phyloP scores from a whole-genome alignment of 2,113 vertebrate species.

The Actinemys pallida region DNA sequence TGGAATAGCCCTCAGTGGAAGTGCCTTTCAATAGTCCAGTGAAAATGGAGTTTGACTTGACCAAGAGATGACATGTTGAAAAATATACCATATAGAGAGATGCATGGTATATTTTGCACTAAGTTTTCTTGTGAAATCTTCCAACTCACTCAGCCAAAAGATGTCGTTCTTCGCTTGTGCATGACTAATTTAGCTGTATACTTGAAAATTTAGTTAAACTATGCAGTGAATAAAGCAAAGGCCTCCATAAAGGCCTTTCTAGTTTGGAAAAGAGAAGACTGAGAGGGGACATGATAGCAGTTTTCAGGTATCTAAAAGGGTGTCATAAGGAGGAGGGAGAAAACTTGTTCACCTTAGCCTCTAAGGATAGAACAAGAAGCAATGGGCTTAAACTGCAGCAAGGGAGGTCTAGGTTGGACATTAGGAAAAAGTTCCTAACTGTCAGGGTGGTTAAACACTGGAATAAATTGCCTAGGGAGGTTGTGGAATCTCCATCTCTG shows the following conservation, averaged over 20 bases:
- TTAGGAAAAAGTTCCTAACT: no score
- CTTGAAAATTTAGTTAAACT: background rate
- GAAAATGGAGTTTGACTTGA: background rate
- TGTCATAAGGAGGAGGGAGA: no score
- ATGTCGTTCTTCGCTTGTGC: background rate
- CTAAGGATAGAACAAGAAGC: no score
- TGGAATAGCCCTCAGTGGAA: background rate
- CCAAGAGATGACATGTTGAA: background rate
- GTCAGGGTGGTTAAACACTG: no score
- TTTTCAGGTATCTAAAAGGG: no score
- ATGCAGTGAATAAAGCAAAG: background rate
- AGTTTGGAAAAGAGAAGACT: no score
- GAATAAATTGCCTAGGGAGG: no score
- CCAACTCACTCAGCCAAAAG: background rate
- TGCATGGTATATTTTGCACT: background rate
- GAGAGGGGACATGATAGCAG: no score
- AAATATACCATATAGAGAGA: background rate
- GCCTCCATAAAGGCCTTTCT: background rate
- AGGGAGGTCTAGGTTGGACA: no score
- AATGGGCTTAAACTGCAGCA: no score
- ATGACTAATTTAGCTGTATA: accelerated
- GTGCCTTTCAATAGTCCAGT: accelerated
- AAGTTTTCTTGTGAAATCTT: background rate
- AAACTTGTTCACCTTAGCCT: no score
- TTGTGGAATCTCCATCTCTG: no score